Evolutionary conservation across 1,140 invertebrate species (phyloP).

Genomic region (Protaetia brevitarsis): DNA sequence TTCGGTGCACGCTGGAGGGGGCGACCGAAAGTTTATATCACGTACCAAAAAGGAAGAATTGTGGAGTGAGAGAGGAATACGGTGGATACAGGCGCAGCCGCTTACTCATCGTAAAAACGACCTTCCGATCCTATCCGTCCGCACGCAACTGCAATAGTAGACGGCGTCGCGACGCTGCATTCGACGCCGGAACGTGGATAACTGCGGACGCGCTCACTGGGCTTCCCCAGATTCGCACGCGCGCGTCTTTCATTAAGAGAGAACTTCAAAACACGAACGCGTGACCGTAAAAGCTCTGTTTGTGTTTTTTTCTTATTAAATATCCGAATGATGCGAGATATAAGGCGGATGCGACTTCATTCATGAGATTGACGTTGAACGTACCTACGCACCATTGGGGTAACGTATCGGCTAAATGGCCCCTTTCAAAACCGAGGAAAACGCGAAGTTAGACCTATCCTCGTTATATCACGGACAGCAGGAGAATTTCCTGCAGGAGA

Average conservation of each 20-base stretch:
- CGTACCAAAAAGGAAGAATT: no score
- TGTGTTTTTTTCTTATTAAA: no score
- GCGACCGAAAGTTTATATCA: no score
- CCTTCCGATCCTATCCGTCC: slow-evolving; percentile 17
- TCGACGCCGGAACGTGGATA: slow-evolving; percentile 15
- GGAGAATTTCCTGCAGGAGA: not conserved
- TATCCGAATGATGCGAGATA: not conserved
- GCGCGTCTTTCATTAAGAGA: not conserved
- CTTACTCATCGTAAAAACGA: slow-evolving; percentile 24
- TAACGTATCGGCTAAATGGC: slow-evolving; percentile 24
- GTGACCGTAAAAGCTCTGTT: not conserved
- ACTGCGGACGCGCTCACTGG: not conserved
- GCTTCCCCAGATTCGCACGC: not conserved
- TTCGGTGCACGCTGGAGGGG: no score
- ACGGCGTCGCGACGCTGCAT: slow-evolving; percentile 28
- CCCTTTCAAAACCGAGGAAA: not conserved
- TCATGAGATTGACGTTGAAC: not conserved
- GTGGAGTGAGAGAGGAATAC: no score
- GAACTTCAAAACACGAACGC: not conserved
- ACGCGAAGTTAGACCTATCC: slow-evolving; percentile 19
- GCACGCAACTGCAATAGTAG: slow-evolving; percentile 25
- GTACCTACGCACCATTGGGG: not conserved
- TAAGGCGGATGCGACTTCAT: not conserved
- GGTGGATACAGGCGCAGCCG: slow-evolving; percentile 25
- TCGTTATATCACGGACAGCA: slow-evolving; percentile 14